Conservation (phyloP, 2,888 invertebrate species). For the Sarcophaga variegata region DNA sequence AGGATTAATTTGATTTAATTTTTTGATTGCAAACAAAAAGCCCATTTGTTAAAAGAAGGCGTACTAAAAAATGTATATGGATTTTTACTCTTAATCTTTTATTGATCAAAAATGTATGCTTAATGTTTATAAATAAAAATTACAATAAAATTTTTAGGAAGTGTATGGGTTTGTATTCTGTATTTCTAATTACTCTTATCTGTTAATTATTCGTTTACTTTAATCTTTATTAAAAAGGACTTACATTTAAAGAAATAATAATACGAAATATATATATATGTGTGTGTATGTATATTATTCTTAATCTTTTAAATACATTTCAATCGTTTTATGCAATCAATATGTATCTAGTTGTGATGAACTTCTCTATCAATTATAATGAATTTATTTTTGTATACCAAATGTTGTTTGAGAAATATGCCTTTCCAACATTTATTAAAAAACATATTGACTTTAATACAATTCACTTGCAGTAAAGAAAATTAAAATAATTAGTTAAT, state of each 20-base stretch:
- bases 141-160: slow-evolving; percentile 60
- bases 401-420: too few species aligned
- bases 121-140: slow-evolving; percentile 67
- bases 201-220: slow-evolving; percentile 34
- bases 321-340: slow-evolving; percentile 6
- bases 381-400: neutral
- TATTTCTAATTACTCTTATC: slow-evolving; percentile 40
- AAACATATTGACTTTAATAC: slow-evolving; percentile 15
- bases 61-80: neutral
- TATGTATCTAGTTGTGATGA: neutral
- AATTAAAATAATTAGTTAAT: slow-evolving; percentile 28
- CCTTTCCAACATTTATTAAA: neutral
- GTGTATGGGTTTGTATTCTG: slow-evolving; percentile 56
- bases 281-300: neutral
- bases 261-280: slow-evolving; percentile 47
- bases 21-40: neutral
- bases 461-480: slow-evolving; percentile 26
- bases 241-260: slow-evolving; percentile 44
- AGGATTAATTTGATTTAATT: too few species aligned
- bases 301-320: slow-evolving; percentile 37
- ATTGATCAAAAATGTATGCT: slow-evolving; percentile 68
- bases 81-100: slow-evolving; percentile 60
- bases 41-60: neutral
- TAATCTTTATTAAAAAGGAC: slow-evolving; percentile 42
- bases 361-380: neutral